These are phyloP conservation scores for Lerista edwardsae DNA, from an alignment of 2,797 vertebrate genomes.

Conservation along the genomic window DNA sequence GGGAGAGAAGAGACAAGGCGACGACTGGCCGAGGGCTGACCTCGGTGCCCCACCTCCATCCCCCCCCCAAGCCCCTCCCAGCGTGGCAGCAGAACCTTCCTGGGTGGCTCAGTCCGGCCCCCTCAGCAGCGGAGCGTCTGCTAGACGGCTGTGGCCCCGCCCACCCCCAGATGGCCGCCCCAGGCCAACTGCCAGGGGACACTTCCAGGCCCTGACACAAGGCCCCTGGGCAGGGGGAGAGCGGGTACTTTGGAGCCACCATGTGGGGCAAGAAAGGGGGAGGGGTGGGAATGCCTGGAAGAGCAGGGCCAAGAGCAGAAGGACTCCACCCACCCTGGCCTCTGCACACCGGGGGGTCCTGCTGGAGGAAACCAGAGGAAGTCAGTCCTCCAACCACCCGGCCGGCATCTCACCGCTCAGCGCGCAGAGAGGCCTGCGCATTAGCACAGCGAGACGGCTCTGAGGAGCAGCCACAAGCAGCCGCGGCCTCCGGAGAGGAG, in stretches of 20 bases:
- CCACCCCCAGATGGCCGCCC: neutral
- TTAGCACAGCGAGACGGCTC: too few species aligned
- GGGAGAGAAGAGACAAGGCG: too few species aligned
- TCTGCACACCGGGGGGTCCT: too few species aligned
- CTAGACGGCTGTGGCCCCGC: neutral
- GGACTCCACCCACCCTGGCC: neutral
- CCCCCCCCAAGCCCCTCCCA: neutral
- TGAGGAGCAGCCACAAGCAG: neutral
- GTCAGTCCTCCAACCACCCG: too few species aligned
- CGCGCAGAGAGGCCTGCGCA: too few species aligned
- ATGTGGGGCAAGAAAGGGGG: neutral
- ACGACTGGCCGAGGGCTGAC: too few species aligned
- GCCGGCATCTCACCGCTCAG: neutral
- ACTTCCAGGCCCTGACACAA: neutral
- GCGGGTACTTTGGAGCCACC: too few species aligned
- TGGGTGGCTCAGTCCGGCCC: neutral
- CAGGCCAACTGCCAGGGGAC: neutral
- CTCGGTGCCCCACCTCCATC: too few species aligned
- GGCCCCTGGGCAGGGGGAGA: neutral
- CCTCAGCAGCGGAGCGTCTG: neutral
- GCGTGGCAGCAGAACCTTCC: neutral
- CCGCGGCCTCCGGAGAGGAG: neutral
- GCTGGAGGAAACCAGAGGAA: too few species aligned
- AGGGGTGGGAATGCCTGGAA: accelerated
- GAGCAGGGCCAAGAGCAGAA: neutral